Conservation (phyloP, 2,797 vertebrate genomes). For the Eutrigla gurnardus region DNA sequence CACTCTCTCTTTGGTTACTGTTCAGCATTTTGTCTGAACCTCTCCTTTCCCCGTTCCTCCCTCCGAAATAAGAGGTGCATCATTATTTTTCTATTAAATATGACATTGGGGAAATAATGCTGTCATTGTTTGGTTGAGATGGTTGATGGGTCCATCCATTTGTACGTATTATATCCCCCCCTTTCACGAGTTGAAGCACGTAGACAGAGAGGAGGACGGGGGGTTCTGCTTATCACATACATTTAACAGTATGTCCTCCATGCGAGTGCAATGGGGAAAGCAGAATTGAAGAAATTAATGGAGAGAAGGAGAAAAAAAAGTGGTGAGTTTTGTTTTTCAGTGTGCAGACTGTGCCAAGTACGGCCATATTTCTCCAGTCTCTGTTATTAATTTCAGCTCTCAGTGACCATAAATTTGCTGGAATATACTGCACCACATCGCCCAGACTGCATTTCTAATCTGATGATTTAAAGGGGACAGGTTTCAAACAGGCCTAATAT, state of each 20-base stretch:
- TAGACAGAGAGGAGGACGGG: not conserved
- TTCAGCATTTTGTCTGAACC: constrained; percentile 23
- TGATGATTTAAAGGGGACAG: constrained; percentile 42
- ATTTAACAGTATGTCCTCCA: not conserved
- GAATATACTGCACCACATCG: constrained; percentile 49
- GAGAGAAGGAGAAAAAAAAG: constrained; percentile 3
- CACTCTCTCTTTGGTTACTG: constrained; percentile 16
- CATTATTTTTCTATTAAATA: constrained; percentile 49
- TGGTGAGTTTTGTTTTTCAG: constrained; percentile 24
- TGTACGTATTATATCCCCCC: not conserved
- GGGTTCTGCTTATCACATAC: not conserved
- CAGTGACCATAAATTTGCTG: constrained; percentile 62
- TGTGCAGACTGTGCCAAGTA: constrained; percentile 14
- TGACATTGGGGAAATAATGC: constrained; percentile 50
- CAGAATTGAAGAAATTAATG: constrained; percentile 10
- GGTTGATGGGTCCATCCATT: constrained; percentile 30
- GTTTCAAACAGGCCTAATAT: constrained; percentile 32
- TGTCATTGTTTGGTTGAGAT: constrained; percentile 28
- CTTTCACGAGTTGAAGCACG: constrained; percentile 1
- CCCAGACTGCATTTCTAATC: constrained; percentile 43
- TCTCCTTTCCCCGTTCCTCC: constrained; percentile 21
- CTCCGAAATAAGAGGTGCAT: constrained; percentile 22
- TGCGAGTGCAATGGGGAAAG: constrained; percentile 5
- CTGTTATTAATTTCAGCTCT: constrained; percentile 56
- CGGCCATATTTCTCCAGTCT: constrained; percentile 42